These are phyloP conservation scores for Trissoscelio sp. DNA, from an alignment of 2,888 invertebrate genomes.

Conservation along the genomic window DNA sequence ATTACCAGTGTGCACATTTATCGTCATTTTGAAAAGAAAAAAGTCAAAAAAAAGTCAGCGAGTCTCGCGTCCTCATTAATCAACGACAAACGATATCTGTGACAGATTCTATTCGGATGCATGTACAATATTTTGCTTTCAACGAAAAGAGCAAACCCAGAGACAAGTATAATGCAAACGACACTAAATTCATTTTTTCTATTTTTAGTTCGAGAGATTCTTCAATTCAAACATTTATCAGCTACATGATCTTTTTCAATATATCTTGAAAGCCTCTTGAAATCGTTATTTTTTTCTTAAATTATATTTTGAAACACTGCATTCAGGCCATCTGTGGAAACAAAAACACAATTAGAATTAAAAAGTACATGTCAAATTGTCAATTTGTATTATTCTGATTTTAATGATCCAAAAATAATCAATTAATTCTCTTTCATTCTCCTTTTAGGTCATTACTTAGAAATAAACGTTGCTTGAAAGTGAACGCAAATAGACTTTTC, in stretches of 20 bases:
- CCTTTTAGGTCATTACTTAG: neutral
- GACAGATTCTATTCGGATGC: constrained; percentile 29
- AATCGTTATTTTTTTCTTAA: no score
- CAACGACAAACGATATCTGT: constrained; percentile 19
- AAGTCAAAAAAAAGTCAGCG: constrained; percentile 1
- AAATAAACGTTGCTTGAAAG: neutral
- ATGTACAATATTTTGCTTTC: constrained; percentile 34
- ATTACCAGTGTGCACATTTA: constrained; percentile 13
- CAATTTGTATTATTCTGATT: no score
- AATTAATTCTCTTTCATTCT: neutral
- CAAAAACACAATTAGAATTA: no score
- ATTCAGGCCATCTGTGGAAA: no score
- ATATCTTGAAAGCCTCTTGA: no score
- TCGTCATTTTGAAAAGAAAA: constrained; percentile 8
- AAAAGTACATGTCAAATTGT: no score
- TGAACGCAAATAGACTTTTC: neutral
- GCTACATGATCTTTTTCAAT: no score
- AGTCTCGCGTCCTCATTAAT: constrained; percentile 24
- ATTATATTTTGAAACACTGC: no score
- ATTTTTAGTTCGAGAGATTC: constrained; percentile 16
- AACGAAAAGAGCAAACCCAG: constrained; percentile 15
- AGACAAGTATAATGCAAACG: constrained; percentile 7
- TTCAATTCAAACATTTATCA: neutral
- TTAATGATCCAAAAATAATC: neutral
- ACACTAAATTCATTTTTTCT: neutral